Evolutionary conservation across 2,888 invertebrate genomes (phyloP).

Genomic region (Pharmacophagus antenor): DNA sequence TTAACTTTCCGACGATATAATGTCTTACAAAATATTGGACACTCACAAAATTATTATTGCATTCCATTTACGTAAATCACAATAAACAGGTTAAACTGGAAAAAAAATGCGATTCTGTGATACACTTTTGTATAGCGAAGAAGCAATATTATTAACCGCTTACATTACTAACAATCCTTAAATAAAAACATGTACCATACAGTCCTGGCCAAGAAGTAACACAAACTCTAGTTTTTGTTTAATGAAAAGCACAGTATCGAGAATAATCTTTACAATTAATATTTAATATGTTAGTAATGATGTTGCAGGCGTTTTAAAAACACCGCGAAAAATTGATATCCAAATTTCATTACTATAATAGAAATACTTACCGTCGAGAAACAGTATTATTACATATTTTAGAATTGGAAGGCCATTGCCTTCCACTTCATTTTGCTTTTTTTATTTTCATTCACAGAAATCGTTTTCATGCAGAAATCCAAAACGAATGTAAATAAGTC

Average conservation of each 20-base stretch:
- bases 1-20: not conserved
- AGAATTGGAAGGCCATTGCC: constrained; percentile 1
- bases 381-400: not conserved
- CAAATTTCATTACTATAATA: not conserved
- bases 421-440: constrained; percentile 8
- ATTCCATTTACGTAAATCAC: not conserved
- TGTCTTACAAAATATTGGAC: not conserved
- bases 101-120: not conserved
- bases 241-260: no score
- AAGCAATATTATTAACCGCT: no score
- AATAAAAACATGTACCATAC: no score
- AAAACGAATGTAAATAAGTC: not conserved
- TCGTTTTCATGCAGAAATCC: not conserved
- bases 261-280: no score
- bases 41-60: not conserved
- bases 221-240: no score
- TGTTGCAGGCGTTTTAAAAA: not conserved
- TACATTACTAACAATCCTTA: no score
- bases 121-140: no score
- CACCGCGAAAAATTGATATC: not conserved
- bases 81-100: not conserved
- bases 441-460: constrained; percentile 25
- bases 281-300: no score
- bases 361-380: not conserved
- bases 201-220: no score